phyloP scores from a whole-genome alignment of 1,140 invertebrate species.

The Drosophila subobscura region DNA sequence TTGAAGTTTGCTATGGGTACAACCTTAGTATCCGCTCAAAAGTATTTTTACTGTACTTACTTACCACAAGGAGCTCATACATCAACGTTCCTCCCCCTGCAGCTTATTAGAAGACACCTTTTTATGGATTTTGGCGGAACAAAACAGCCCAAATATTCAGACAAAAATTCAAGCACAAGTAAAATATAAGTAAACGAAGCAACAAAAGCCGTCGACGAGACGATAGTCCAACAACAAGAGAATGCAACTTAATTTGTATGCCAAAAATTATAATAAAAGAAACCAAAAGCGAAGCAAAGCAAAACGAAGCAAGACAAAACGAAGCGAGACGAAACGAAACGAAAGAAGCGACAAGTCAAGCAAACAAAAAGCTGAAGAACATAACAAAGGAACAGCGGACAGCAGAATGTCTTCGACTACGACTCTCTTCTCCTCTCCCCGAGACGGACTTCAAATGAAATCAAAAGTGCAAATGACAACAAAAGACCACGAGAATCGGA shows the following conservation, averaged over 20 bases:
- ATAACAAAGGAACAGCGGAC: slow-evolving; percentile 55
- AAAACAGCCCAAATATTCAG: slow-evolving; percentile 29
- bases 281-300: slow-evolving; percentile 23
- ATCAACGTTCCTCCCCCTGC: background rate
- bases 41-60: slow-evolving; percentile 2
- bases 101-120: slow-evolving; percentile 49
- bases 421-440: background rate
- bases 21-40: too few species aligned
- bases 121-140: slow-evolving; percentile 18
- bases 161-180: slow-evolving; percentile 13
- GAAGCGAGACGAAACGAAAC: slow-evolving; percentile 41
- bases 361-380: slow-evolving; percentile 62
- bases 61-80: slow-evolving; percentile 29
- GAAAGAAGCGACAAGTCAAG: slow-evolving; percentile 57
- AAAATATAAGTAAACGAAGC: slow-evolving; percentile 16
- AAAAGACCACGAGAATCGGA: slow-evolving; percentile 60
- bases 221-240: slow-evolving; percentile 2
- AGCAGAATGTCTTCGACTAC: slow-evolving; percentile 52
- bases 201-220: slow-evolving; percentile 13
- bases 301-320: slow-evolving; percentile 28
- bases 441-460: slow-evolving; percentile 73
- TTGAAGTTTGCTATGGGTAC: too few species aligned
- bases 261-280: slow-evolving; percentile 56
- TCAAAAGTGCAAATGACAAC: slow-evolving; percentile 80
- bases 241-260: slow-evolving; percentile 73